Evolutionary conservation across 2,888 invertebrate genomes (phyloP).

Genomic region (Drosophila atripex): DNA sequence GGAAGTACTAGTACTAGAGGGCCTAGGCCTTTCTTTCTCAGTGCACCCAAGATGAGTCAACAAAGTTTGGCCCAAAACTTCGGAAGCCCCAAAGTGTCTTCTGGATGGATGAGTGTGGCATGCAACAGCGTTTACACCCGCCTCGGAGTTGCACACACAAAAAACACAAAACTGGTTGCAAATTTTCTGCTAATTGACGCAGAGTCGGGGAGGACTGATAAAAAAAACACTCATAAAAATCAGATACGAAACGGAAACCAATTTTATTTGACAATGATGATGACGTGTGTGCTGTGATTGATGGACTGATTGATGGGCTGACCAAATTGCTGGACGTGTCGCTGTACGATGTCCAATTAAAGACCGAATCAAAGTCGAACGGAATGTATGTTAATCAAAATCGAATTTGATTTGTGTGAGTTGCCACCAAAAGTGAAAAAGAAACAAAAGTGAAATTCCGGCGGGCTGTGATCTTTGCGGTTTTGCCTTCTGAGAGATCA

Average conservation of each 20-base stretch:
- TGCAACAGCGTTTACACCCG: slow-evolving; percentile 27
- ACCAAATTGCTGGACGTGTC: slow-evolving; percentile 40
- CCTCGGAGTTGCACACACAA: slow-evolving; percentile 14
- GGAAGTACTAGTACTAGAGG: neutral
- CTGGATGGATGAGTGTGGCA: slow-evolving; percentile 35
- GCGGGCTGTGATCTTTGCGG: slow-evolving; percentile 36
- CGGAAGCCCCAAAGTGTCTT: slow-evolving; percentile 31
- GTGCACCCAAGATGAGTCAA: neutral
- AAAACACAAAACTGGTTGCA: slow-evolving; percentile 43
- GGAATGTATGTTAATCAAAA: slow-evolving; percentile 71
- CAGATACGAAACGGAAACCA: slow-evolving; percentile 41
- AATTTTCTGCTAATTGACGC: slow-evolving; percentile 65
- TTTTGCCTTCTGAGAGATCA: slow-evolving; percentile 68
- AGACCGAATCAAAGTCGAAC: slow-evolving; percentile 44
- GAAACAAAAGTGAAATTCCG: slow-evolving; percentile 64
- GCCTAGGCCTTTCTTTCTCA: neutral
- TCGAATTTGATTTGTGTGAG: slow-evolving; percentile 19
- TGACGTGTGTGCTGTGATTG: slow-evolving; percentile 24
- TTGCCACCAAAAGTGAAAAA: slow-evolving; percentile 9
- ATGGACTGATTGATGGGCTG: slow-evolving; percentile 58
- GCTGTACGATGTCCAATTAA: slow-evolving; percentile 56
- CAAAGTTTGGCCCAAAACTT: slow-evolving; percentile 18
- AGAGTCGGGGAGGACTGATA: slow-evolving; percentile 42
- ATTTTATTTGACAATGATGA: slow-evolving; percentile 48
- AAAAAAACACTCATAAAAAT: slow-evolving; percentile 55